phyloP scores from a whole-genome alignment of 2,113 vertebrate genomes.

The Anser brachyrhynchus region DNA sequence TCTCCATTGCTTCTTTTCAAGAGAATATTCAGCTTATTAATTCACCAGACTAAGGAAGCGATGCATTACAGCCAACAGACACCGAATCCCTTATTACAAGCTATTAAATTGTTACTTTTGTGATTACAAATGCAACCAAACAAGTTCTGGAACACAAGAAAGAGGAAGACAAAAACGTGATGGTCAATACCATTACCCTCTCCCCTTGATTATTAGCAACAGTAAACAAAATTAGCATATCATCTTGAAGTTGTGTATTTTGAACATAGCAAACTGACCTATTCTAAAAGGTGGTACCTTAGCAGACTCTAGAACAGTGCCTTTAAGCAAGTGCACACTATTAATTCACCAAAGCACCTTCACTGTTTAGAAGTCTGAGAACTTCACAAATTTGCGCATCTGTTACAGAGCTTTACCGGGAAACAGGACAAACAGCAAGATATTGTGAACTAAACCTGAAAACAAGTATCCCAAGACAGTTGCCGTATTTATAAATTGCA shows the following conservation, averaged over 20 bases:
- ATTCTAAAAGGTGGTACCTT: not conserved
- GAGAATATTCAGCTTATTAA: not conserved
- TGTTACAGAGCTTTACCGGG: not conserved
- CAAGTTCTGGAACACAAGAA: not conserved
- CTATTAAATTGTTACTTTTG: not conserved
- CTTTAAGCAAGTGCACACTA: accelerated
- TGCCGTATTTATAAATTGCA: not conserved
- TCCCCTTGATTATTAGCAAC: not conserved
- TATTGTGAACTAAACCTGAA: not conserved
- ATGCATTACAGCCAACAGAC: not conserved
- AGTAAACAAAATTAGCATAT: not conserved
- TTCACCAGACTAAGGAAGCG: not conserved
- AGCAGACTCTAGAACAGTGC: not conserved
- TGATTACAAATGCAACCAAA: not conserved
- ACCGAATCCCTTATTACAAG: not conserved
- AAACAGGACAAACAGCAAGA: not conserved
- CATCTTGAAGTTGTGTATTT: not conserved
- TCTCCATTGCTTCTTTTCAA: constrained; percentile 1
- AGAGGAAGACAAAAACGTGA: not conserved
- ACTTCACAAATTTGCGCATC: not conserved
- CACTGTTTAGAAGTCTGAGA: not conserved
- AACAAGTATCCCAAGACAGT: not conserved
- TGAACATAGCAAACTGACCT: not conserved
- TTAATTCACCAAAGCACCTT: not conserved
- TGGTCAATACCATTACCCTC: not conserved